phyloP scores from a whole-genome alignment of 2,797 vertebrate species.

The Phrynocephalus forsythii region DNA sequence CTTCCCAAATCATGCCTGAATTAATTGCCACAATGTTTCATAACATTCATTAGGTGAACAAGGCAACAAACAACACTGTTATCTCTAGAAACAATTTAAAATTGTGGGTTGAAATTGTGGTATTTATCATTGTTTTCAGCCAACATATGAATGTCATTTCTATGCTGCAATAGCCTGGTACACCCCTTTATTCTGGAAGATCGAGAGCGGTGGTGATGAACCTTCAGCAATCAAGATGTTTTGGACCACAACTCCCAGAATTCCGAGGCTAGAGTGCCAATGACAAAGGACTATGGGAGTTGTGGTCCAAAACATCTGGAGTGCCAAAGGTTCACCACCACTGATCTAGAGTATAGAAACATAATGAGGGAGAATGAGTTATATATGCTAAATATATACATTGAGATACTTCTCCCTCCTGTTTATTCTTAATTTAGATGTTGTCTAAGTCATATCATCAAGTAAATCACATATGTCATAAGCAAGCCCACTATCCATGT shows the following conservation, averaged over 20 bases:
- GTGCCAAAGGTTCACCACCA: too few species aligned
- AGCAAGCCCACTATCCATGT: background rate
- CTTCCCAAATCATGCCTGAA: background rate
- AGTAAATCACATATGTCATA: background rate
- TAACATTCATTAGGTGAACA: background rate
- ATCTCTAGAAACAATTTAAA: conserved; percentile 1
- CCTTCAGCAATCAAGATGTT: too few species aligned
- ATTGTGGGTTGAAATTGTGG: background rate
- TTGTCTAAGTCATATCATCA: background rate
- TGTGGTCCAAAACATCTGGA: too few species aligned
- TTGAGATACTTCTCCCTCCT: conserved; percentile 48
- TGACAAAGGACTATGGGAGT: too few species aligned
- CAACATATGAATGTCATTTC: background rate
- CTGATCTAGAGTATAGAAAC: conserved; percentile 54
- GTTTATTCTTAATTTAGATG: conserved; percentile 60
- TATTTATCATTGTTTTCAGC: background rate
- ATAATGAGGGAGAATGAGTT: conserved; percentile 62
- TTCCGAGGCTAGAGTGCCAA: too few species aligned
- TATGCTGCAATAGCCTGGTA: background rate
- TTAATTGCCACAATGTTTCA: background rate
- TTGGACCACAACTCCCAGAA: too few species aligned
- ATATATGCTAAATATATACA: conserved; percentile 65
- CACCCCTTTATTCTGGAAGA: conserved; percentile 57
- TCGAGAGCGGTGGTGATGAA: too few species aligned
- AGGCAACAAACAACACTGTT: background rate